phyloP scores from a whole-genome alignment of 2,113 vertebrate species.

The Stictonetta naevosa region DNA sequence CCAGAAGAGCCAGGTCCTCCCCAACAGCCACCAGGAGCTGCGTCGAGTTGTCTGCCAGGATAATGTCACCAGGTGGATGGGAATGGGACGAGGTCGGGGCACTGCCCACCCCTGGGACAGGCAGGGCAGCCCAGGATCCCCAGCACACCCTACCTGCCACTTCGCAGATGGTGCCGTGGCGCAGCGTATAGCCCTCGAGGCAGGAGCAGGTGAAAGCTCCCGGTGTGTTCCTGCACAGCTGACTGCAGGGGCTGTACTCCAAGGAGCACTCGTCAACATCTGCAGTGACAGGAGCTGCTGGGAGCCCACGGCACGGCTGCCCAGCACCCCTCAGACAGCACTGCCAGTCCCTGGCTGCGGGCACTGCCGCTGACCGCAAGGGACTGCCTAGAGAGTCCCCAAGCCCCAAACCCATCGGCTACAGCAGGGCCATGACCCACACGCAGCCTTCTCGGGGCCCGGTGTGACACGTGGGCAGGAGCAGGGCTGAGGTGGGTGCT shows the following conservation, averaged over 20 bases:
- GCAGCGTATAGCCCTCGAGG: constrained; percentile 77
- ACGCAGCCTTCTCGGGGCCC: rapidly evolving
- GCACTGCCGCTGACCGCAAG: neutral
- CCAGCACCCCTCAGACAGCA: neutral
- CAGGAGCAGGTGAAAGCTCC: constrained; percentile 85
- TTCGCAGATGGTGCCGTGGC: constrained; percentile 68
- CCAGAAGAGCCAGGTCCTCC: constrained; percentile 77
- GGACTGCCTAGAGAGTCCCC: neutral
- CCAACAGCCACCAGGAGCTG: constrained; percentile 78
- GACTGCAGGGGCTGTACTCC: constrained; percentile 81
- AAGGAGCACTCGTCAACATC: constrained; percentile 87
- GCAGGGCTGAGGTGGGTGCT: neutral
- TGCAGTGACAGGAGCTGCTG: neutral
- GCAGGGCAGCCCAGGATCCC: too few relatives aligned
- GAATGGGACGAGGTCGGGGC: rapidly evolving
- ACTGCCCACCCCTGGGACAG: neutral
- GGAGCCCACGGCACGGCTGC: neutral
- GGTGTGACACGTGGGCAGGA: rapidly evolving
- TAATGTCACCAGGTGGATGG: rapidly evolving
- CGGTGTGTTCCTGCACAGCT: constrained; percentile 80
- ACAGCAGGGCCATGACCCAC: neutral
- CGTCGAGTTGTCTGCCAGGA: constrained; percentile 74
- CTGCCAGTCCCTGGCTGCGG: neutral
- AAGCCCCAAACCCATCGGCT: neutral
- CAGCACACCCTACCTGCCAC: constrained; percentile 76